These are phyloP conservation scores for Hafferia zeledoni DNA, from an alignment of 2,797 vertebrate genomes.

Conservation along the genomic window DNA sequence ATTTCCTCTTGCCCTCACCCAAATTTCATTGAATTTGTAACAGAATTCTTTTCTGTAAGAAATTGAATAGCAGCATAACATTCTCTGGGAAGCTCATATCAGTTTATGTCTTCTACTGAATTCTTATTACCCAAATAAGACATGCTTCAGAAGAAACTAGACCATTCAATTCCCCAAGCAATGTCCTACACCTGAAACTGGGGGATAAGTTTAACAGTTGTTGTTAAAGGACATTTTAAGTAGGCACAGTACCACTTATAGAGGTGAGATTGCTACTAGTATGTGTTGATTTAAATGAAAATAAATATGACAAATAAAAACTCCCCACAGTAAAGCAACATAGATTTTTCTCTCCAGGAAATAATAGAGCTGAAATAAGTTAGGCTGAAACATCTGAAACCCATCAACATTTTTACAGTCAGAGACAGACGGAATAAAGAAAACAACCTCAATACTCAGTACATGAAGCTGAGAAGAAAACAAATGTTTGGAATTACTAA, in stretches of 20 bases:
- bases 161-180: background rate
- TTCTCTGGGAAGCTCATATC: background rate
- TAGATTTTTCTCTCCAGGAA: background rate
- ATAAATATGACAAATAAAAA: background rate
- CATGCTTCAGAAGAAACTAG: background rate
- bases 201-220: background rate
- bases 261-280: background rate
- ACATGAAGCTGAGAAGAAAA: background rate
- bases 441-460: background rate
- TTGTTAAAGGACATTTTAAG: background rate
- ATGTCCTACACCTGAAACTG: background rate
- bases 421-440: background rate
- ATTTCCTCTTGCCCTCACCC: background rate
- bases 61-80: background rate
- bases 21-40: background rate
- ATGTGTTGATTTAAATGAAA: background rate
- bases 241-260: background rate
- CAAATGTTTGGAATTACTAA: background rate
- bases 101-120: background rate
- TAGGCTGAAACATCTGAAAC: background rate
- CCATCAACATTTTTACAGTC: background rate
- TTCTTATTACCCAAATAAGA: background rate
- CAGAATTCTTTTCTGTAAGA: background rate
- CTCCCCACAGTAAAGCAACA: background rate
- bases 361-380: background rate